phyloP scores from a whole-genome alignment of 2,888 invertebrate genomes.

The Brenthis daphne region DNA sequence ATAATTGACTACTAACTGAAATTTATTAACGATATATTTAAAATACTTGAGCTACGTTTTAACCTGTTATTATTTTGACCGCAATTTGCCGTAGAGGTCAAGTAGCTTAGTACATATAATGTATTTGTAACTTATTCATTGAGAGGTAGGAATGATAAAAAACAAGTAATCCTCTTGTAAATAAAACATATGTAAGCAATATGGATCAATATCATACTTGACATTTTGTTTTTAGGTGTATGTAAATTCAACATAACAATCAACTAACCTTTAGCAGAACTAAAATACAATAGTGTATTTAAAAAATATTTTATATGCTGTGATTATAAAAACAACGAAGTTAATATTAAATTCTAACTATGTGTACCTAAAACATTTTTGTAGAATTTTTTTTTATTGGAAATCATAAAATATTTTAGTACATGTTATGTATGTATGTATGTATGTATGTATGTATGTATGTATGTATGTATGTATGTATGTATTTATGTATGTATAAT shows the following conservation, averaged over 20 bases:
- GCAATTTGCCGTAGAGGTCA: background rate
- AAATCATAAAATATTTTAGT: no score
- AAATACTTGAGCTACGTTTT: background rate
- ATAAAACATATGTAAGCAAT: background rate
- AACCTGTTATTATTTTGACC: background rate
- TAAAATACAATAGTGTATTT: background rate
- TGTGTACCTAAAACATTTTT: no score
- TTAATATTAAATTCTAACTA: no score
- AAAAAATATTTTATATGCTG: background rate
- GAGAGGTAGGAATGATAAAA: background rate
- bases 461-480: no score
- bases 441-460: no score
- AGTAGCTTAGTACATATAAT: background rate
- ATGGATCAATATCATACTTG: background rate
- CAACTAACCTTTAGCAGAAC: constrained; percentile 2
- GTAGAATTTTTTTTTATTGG: no score
- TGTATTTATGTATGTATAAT: no score
- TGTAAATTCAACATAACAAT: background rate
- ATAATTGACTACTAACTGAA: no score
- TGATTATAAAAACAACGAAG: background rate
- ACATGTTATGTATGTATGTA: no score
- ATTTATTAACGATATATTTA: no score
- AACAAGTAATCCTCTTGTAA: background rate
- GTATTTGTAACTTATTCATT: background rate
- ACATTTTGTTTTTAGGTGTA: background rate